Evolutionary conservation across 2,113 vertebrate genomes (phyloP).

Genomic region (Gymnorhina tibicen): DNA sequence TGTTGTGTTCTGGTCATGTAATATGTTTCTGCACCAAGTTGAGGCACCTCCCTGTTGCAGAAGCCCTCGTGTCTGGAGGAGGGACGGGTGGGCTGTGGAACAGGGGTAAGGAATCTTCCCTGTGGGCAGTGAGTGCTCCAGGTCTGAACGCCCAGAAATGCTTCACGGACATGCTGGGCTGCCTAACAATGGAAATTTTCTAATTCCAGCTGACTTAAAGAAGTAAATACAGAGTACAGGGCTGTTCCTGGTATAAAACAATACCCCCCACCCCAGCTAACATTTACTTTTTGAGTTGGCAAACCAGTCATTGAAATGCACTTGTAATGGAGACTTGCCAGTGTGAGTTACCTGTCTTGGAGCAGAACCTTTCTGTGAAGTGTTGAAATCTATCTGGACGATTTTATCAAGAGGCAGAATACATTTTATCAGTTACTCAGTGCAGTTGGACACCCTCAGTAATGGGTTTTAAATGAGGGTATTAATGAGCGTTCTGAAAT

Average conservation of each 20-base stretch:
- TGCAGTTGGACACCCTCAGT: not conserved
- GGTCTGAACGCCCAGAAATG: slow-evolving; percentile 67
- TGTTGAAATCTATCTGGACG: not conserved
- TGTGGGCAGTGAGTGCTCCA: slow-evolving; percentile 51
- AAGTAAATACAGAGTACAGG: slow-evolving; percentile 57
- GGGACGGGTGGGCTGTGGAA: slow-evolving; percentile 10
- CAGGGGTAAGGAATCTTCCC: slow-evolving; percentile 59
- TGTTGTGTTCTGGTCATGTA: slow-evolving; percentile 61
- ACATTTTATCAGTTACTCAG: not conserved
- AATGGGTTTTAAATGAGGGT: not conserved
- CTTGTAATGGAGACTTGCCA: not conserved
- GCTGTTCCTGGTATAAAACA: slow-evolving; percentile 56
- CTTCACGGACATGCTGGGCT: slow-evolving; percentile 55
- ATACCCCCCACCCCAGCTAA: slow-evolving; percentile 1
- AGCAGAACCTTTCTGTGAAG: not conserved
- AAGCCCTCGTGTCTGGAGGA: not conserved
- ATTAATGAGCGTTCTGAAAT: not conserved
- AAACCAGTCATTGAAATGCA: not conserved
- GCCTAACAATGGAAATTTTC: slow-evolving; percentile 69
- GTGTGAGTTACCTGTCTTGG: not conserved
- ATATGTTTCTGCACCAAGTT: slow-evolving; percentile 45
- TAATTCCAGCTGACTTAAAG: slow-evolving; percentile 66
- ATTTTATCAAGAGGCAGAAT: not conserved
- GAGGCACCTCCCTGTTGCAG: not conserved
- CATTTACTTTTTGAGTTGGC: not conserved